These are phyloP conservation scores for Eupeodes corollae DNA, from an alignment of 1,140 invertebrate genomes.

Conservation along the genomic window DNA sequence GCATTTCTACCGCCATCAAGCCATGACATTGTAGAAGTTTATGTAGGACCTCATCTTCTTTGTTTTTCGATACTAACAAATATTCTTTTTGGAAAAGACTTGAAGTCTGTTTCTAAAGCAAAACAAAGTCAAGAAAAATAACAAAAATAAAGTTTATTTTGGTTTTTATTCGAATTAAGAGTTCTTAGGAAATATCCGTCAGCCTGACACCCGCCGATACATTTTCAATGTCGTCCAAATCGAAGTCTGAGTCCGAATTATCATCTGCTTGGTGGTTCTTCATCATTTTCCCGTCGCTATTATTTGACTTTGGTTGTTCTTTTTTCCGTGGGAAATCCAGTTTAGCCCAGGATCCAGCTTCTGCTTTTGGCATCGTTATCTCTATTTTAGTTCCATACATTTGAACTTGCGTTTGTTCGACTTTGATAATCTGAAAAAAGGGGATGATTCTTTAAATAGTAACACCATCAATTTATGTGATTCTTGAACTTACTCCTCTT, in stretches of 20 bases:
- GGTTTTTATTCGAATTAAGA: background rate
- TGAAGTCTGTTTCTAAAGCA: too few species aligned
- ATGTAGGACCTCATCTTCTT: too few species aligned
- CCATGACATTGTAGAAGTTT: too few species aligned
- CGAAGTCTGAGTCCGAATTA: constrained; percentile 12
- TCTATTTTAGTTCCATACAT: constrained; percentile 93
- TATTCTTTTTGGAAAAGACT: too few species aligned
- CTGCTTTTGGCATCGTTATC: constrained; percentile 81
- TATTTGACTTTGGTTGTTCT: constrained; percentile 13
- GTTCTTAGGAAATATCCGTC: constrained; percentile 18
- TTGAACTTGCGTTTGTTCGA: constrained; percentile 55
- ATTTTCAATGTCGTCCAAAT: constrained; percentile 39
- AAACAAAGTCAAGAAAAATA: too few species aligned
- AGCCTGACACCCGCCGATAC: constrained; percentile 16
- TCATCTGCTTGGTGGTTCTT: constrained; percentile 6
- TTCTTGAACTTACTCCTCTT: constrained; percentile 68
- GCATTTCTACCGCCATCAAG: too few species aligned
- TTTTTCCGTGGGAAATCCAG: constrained; percentile 50
- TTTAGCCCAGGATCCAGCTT: constrained; percentile 69
- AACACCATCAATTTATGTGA: too few species aligned
- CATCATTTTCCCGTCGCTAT: background rate
- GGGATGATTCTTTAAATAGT: too few species aligned
- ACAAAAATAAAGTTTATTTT: background rate
- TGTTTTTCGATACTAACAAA: too few species aligned
- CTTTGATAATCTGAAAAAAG: constrained; percentile 52